Base-by-base conservation (phyloP, 2,113 vertebrate genomes). In the Corynorhinus townsendii region DNA sequence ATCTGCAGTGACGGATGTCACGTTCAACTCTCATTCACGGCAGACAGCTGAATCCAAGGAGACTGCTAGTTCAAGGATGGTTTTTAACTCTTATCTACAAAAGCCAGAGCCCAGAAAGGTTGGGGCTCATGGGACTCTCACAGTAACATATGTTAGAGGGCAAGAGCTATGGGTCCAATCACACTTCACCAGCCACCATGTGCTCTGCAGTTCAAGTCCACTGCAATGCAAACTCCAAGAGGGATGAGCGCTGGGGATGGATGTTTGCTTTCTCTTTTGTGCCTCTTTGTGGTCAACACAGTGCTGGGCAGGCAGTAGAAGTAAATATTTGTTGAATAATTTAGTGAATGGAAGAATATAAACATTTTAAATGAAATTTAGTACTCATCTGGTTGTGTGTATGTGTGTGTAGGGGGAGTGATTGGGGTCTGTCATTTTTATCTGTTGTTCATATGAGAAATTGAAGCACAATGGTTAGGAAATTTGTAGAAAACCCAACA, bases 31-130 rank as follows among this genome's bases (percentile, higher is more conserved):
- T 79, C 77, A 91, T 85, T 93, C 79, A 54, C 0, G 0, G 86
- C 22, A 77, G 89, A 96, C 79, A 94, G 45, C 92, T 75, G 56
- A 93, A 59, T 76, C 96, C 85, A 80, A 95, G 90, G 94, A 97
- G 90, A 86, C 64, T 71, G 79, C 73, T 40, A 40, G n/a, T n/a
- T 11, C 92, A 86, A 79, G 52, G 49, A 88, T 84, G 75, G 38
- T 56, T 91, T 91, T 95, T 96, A 96, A 93, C 80, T 95, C 96
- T 97, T 93, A 47, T 35, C 22, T 76, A 64, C n/a, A 66, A 76
- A 52, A 91, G 10, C 68, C 72, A 79, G 73, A 79, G 62, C 30
- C 30, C 26, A 33, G 68, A 40, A 93, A 71, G 20, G 33, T 90
- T 82, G 84, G 15, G 30, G 15, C 56, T 71, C 15, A 1, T 33